These are phyloP conservation scores for Lycia hirtaria DNA, from an alignment of 2,888 invertebrate species.

Conservation along the genomic window DNA sequence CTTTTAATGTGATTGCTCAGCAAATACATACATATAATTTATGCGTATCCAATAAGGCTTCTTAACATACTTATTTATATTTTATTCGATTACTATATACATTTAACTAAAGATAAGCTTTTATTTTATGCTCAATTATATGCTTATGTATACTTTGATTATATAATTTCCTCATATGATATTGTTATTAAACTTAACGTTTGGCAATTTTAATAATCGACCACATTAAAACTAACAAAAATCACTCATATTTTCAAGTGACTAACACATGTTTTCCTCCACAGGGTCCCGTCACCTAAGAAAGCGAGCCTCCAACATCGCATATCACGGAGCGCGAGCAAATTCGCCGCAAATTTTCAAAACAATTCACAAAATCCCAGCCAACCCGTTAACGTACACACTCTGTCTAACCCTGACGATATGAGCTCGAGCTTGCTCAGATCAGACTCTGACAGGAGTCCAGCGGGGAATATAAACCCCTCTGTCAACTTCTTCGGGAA, in stretches of 20 bases:
- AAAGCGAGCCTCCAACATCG: slow-evolving; percentile 77
- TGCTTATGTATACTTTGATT: too few species aligned
- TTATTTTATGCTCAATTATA: not conserved
- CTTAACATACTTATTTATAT: too few species aligned
- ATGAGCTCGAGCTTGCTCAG: slow-evolving; percentile 89
- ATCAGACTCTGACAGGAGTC: slow-evolving; percentile 79
- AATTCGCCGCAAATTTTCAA: slow-evolving; percentile 79
- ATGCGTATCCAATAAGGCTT: too few species aligned
- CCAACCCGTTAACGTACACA: slow-evolving; percentile 76
- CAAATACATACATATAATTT: too few species aligned
- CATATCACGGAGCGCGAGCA: slow-evolving; percentile 76
- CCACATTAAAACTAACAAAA: slow-evolving; percentile 6
- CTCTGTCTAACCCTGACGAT: slow-evolving; percentile 87
- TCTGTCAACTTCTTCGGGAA: slow-evolving; percentile 91
- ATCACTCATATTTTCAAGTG: not conserved
- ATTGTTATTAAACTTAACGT: too few species aligned
- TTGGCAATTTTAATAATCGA: too few species aligned
- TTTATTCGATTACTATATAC: too few species aligned
- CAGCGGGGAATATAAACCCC: slow-evolving; percentile 76
- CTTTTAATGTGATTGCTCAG: too few species aligned
- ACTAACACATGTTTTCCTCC: slow-evolving; percentile 30
- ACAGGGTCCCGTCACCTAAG: slow-evolving; percentile 77
- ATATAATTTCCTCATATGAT: too few species aligned
- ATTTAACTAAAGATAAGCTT: not conserved
- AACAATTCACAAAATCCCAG: slow-evolving; percentile 64